Percentiles rank a stretch among this genome's conserved stretches.
Evolutionary conservation across 1,140 invertebrate genomes (phyloP).

Genomic region (Papilio polytes): DNA sequence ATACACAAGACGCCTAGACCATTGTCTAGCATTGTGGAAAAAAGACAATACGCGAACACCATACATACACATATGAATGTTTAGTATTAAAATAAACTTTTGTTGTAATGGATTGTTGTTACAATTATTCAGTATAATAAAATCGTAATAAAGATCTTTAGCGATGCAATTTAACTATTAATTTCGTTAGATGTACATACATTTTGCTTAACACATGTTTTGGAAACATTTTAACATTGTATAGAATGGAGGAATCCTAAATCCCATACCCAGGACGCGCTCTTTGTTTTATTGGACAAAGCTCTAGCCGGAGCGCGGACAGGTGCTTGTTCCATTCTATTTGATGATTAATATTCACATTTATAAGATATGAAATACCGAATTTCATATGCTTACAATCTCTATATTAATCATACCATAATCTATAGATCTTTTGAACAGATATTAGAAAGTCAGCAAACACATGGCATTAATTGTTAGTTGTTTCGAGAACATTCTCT

Average conservation of each 20-base stretch:
- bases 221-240: background rate
- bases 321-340: background rate
- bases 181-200: background rate
- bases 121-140: background rate
- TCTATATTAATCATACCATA: background rate
- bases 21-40: conserved; percentile 9
- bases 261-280: background rate
- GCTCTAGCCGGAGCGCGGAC: background rate
- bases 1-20: background rate
- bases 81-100: background rate
- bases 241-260: background rate
- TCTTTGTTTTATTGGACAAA: conserved; percentile 4
- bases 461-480: too few relatives aligned
- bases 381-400: background rate
- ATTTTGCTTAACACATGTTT: background rate
- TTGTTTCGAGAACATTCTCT: too few relatives aligned
- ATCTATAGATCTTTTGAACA: too few relatives aligned
- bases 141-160: background rate
- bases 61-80: background rate
- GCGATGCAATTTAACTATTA: background rate
- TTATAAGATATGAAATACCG: background rate
- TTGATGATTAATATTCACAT: background rate
- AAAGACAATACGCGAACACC: background rate
- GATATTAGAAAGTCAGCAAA: too few relatives aligned
- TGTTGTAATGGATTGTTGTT: background rate